A percentile compares a stretch with the other conserved stretches of the same genome.
phyloP scores from a whole-genome alignment of 1,140 invertebrate genomes.

The Hypsibius dujardini region DNA sequence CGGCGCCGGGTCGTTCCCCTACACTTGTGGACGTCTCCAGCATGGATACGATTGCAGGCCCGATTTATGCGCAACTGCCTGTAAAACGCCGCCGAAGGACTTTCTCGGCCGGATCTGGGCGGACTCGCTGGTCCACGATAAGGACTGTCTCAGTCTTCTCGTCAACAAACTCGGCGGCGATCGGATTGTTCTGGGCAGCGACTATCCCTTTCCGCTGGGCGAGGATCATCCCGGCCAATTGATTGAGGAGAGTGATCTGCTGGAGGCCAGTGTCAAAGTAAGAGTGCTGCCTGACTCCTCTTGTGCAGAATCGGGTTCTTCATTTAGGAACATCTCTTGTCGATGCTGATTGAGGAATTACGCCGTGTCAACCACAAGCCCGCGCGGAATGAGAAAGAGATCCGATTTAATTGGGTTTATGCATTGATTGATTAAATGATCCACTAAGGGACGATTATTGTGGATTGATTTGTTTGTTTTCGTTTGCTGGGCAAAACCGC shows the following conservation, averaged over 20 bases:
- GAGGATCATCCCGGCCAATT: constrained; percentile 39
- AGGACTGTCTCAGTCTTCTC: constrained; percentile 35
- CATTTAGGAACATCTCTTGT: too few species aligned
- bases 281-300: background rate
- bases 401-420: too few species aligned
- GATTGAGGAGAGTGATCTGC: constrained; percentile 33
- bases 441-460: too few species aligned
- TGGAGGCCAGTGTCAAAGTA: constrained; percentile 25
- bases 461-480: too few species aligned
- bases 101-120: constrained; percentile 41
- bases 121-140: constrained; percentile 42
- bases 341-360: too few species aligned
- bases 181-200: constrained; percentile 40
- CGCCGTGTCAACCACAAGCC: too few species aligned
- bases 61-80: constrained; percentile 41
- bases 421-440: too few species aligned
- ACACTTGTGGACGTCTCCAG: constrained; percentile 39
- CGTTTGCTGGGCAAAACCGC: too few species aligned
- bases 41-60: constrained; percentile 40
- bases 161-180: constrained; percentile 41
- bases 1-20: constrained; percentile 43
- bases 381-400: too few species aligned
- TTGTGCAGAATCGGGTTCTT: too few species aligned
- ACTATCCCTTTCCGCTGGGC: constrained; percentile 45
- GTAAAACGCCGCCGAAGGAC: constrained; percentile 31